These are phyloP conservation scores for Macrobrachium rosenbergii DNA, from an alignment of 1,140 invertebrate genomes.

Conservation along the genomic window DNA sequence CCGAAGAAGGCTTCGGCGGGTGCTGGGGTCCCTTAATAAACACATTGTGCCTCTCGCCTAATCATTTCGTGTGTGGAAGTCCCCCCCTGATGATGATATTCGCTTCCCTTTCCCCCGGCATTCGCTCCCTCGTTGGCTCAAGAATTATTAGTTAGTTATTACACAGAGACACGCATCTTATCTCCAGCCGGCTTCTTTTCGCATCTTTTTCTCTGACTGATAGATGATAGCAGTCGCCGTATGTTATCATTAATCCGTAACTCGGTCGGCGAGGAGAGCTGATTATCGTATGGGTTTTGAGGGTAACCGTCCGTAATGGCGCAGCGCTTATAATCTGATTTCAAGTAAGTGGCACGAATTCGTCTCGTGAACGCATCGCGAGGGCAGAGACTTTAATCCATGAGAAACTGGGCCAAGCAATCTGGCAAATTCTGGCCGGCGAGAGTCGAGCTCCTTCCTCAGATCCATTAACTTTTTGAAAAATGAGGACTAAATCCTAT, in stretches of 20 bases:
- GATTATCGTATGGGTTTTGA: slow-evolving; percentile 20
- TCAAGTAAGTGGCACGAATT: not conserved
- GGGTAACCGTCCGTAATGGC: slow-evolving; percentile 12
- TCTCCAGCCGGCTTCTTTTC: not conserved
- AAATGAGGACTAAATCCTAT: slow-evolving; percentile 63
- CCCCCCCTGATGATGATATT: slow-evolving; percentile 40
- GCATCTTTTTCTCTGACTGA: not conserved
- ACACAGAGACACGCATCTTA: slow-evolving; percentile 27
- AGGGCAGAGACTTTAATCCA: not conserved
- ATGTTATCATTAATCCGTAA: not conserved
- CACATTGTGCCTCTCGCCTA: not conserved
- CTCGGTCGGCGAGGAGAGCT: slow-evolving; percentile 5
- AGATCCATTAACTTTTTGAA: slow-evolving; percentile 64
- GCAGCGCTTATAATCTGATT: slow-evolving; percentile 35
- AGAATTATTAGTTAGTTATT: slow-evolving; percentile 45
- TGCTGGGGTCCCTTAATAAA: too few relatives aligned
- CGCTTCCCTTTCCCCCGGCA: slow-evolving; percentile 36
- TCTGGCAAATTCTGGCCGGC: slow-evolving; percentile 2
- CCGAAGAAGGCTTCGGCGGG: too few relatives aligned
- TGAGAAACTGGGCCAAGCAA: slow-evolving; percentile 28
- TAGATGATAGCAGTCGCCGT: not conserved
- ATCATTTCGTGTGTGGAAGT: not conserved
- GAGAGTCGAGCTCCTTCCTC: slow-evolving; percentile 53
- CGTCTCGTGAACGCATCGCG: slow-evolving; percentile 36
- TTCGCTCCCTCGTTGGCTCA: slow-evolving; percentile 17